Evolutionary conservation across 2,888 invertebrate species (phyloP).

Genomic region (Mythimna loreyi): DNA sequence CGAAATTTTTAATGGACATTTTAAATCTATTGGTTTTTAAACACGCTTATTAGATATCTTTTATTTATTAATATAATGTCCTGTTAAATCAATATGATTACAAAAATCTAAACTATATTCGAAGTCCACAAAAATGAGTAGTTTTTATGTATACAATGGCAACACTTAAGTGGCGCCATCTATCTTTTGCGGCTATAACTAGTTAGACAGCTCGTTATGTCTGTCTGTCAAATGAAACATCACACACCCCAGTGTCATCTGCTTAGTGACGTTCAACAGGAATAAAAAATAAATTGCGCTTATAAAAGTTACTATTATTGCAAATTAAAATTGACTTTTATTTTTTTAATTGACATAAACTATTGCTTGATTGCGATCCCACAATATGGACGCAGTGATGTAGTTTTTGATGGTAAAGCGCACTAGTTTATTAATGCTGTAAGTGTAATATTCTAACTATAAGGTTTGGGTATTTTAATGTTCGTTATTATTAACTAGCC

Average conservation of each 20-base stretch:
- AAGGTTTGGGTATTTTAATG: not conserved
- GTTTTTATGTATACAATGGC: not conserved
- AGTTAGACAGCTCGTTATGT: not conserved
- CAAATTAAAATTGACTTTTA: no score
- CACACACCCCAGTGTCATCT: not conserved
- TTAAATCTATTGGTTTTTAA: not conserved
- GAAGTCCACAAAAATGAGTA: not conserved
- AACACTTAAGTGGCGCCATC: conserved; percentile 29
- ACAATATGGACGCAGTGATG: not conserved
- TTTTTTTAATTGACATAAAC: not conserved
- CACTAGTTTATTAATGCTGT: not conserved
- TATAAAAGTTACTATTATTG: not conserved
- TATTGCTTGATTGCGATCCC: not conserved
- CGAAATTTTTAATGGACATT: not conserved
- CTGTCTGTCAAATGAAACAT: no score
- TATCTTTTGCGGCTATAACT: conserved; percentile 8
- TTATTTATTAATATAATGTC: not conserved
- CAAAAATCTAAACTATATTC: not conserved
- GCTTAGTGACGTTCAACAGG: no score
- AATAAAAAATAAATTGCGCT: conserved; percentile 21
- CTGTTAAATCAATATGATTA: not conserved
- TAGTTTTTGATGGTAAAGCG: not conserved
- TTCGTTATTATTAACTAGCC: no score
- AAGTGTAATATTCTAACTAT: no score
- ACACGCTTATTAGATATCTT: not conserved